These are phyloP conservation scores for Falco columbarius DNA, from an alignment of 2,797 vertebrate genomes.

Conservation along the genomic window DNA sequence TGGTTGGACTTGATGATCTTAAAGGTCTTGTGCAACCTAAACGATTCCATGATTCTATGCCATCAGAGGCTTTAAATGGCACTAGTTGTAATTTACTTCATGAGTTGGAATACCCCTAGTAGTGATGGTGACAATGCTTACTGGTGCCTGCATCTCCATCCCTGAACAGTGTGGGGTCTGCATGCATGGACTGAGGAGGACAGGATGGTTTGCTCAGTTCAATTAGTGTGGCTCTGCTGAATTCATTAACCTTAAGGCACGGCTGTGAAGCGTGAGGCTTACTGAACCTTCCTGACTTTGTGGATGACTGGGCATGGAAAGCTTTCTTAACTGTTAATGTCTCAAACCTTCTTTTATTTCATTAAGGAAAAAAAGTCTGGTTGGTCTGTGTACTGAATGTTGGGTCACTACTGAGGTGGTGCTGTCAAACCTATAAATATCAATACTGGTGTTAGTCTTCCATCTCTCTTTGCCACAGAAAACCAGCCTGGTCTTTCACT, in stretches of 20 bases:
- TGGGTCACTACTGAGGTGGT: background rate
- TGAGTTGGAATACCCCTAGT: fast-evolving
- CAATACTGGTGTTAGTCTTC: background rate
- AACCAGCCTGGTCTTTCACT: background rate
- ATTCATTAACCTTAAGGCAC: background rate
- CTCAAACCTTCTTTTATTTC: background rate
- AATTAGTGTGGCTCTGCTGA: background rate
- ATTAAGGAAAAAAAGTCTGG: background rate
- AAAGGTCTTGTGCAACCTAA: no score
- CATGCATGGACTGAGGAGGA: fast-evolving
- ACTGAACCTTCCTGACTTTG: background rate
- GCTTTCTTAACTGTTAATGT: background rate
- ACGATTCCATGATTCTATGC: background rate
- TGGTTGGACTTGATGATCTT: no score
- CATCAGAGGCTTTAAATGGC: fast-evolving
- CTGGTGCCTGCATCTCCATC: background rate
- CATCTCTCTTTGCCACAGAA: background rate
- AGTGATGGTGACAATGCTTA: background rate
- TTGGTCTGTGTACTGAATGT: no score
- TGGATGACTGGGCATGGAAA: background rate
- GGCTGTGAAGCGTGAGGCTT: background rate
- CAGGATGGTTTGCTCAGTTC: background rate
- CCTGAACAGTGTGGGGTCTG: background rate
- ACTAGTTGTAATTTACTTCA: background rate
- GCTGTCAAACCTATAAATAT: background rate